phyloP scores from a whole-genome alignment of 2,797 vertebrate species.

The Pangasius djambal region DNA sequence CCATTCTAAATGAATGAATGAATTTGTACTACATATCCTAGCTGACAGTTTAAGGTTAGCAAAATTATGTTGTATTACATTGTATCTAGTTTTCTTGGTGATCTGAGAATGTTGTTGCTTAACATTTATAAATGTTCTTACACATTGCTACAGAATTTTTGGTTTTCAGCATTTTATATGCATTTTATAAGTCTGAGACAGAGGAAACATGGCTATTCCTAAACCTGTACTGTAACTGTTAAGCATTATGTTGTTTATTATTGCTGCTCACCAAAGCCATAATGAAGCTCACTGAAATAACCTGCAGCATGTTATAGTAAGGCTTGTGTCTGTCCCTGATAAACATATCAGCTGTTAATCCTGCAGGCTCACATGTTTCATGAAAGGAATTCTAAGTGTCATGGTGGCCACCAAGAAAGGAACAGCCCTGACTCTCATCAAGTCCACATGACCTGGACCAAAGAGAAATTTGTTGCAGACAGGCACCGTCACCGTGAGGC shows the following conservation, averaged over 20 bases:
- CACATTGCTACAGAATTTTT: background rate
- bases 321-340: background rate
- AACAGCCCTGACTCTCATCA: conserved; percentile 71
- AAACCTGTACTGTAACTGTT: background rate
- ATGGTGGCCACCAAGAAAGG: conserved; percentile 66
- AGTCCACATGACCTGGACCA: conserved; percentile 98
- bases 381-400: conserved; percentile 87
- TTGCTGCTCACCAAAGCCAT: background rate
- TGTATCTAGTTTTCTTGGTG: background rate
- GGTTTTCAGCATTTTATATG: background rate
- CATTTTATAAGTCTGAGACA: background rate
- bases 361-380: conserved; percentile 89
- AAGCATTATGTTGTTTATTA: background rate
- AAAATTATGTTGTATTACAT: background rate
- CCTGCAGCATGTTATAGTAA: background rate
- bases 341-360: background rate
- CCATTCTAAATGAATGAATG: background rate
- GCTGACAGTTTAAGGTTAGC: background rate
- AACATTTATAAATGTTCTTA: background rate
- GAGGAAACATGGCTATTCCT: background rate
- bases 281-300: background rate
- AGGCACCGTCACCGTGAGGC: conserved; percentile 81
- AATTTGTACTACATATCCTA: background rate
- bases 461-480: conserved; percentile 87
- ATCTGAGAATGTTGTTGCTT: background rate